Evolutionary conservation across 2,888 invertebrate species (phyloP).

Genomic region (Brachycybe producta): DNA sequence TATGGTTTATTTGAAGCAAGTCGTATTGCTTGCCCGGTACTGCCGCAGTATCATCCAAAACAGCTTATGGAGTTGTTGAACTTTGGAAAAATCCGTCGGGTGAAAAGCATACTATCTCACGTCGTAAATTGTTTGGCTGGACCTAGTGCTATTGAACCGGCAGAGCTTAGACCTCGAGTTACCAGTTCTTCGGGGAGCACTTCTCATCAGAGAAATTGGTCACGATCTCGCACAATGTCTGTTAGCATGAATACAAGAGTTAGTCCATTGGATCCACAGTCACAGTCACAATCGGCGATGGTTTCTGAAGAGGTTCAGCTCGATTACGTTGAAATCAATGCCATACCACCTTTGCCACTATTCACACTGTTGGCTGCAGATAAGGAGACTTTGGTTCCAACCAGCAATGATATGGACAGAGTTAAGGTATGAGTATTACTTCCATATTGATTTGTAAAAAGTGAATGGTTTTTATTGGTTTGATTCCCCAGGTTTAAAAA

Average conservation of each 20-base stretch:
- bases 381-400: slow-evolving; percentile 29
- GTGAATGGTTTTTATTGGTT: no score
- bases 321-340: slow-evolving; percentile 89
- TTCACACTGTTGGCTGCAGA: slow-evolving; percentile 94
- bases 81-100: slow-evolving; percentile 94
- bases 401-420: slow-evolving; percentile 10
- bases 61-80: slow-evolving; percentile 96
- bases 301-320: slow-evolving; percentile 76
- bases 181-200: slow-evolving; percentile 3
- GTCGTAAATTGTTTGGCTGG: slow-evolving; percentile 57
- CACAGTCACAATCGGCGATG: slow-evolving; percentile 56
- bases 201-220: slow-evolving; percentile 59
- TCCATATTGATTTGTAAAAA: no score
- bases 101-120: slow-evolving; percentile 94
- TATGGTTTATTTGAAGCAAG: slow-evolving; percentile 94
- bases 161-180: slow-evolving; percentile 2
- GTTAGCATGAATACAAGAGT: slow-evolving; percentile 20
- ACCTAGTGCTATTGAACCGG: slow-evolving; percentile 10
- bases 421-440: slow-evolving; percentile 11
- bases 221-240: slow-evolving; percentile 59
- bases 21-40: slow-evolving; percentile 87
- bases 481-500: no score
- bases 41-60: slow-evolving; percentile 98
- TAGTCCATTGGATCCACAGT: slow-evolving; percentile 49
- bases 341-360: slow-evolving; percentile 93